phyloP scores from a whole-genome alignment of 2,113 vertebrate genomes.

The Mugil cephalus region DNA sequence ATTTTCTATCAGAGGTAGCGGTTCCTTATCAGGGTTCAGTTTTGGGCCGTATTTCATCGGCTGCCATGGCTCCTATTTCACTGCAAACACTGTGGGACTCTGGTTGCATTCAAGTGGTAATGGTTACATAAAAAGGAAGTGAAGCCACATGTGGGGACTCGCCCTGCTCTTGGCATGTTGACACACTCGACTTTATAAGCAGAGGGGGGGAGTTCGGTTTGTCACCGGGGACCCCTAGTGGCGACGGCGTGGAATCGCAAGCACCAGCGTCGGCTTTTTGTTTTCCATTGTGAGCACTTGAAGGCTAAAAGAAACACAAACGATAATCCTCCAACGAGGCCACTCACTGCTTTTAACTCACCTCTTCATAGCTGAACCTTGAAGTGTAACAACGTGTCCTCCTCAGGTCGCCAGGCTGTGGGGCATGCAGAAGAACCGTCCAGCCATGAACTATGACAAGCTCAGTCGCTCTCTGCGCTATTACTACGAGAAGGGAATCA shows the following conservation, averaged over 20 bases:
- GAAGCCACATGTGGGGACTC: slow-evolving; percentile 75
- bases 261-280: slow-evolving; percentile 1
- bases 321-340: no score
- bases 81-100: slow-evolving; percentile 71
- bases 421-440: slow-evolving; percentile 99
- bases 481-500: slow-evolving; percentile 99
- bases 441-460: slow-evolving; percentile 99
- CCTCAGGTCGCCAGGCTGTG: slow-evolving; percentile 96
- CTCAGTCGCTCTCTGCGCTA: slow-evolving; percentile 97
- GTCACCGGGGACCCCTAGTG: slow-evolving; percentile 63
- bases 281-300: no score
- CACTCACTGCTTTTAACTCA: no score
- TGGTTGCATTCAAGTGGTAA: slow-evolving; percentile 79
- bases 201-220: slow-evolving; percentile 12
- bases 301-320: no score
- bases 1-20: slow-evolving; percentile 24
- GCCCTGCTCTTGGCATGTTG: slow-evolving; percentile 60
- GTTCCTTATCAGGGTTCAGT: slow-evolving; percentile 52
- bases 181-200: slow-evolving; percentile 4
- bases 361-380: no score
- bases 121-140: slow-evolving; percentile 81
- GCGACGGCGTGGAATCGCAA: slow-evolving; percentile 1
- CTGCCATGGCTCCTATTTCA: slow-evolving; percentile 63
- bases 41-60: slow-evolving; percentile 49
- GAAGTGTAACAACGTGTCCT: no score